A percentile compares a stretch with the other conserved stretches of the same genome.
phyloP scores from a whole-genome alignment of 2,888 invertebrate genomes.

The Tetanocera ferruginea region DNA sequence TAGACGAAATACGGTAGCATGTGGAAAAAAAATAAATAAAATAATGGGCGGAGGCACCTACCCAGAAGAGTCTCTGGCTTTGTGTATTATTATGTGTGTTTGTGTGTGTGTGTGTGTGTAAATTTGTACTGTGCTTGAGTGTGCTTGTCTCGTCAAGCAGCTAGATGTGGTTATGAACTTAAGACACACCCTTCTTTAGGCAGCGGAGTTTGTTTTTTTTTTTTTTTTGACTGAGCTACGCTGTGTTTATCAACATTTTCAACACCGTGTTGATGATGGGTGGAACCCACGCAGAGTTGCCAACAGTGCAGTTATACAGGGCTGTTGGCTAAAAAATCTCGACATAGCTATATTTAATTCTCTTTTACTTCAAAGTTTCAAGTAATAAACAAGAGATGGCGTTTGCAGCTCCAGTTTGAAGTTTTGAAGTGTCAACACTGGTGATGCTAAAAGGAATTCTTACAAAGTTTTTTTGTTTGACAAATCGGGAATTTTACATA shows the following conservation, averaged over 20 bases:
- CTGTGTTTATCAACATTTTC: neutral
- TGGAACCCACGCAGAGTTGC: conserved; percentile 22
- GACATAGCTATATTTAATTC: no score
- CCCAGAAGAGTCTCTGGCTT: neutral
- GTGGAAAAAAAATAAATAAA: neutral
- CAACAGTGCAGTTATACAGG: neutral
- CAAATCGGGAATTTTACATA: no score
- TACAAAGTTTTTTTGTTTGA: no score
- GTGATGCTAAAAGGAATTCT: no score
- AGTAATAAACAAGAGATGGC: neutral
- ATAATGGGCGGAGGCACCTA: neutral
- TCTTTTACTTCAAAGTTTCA: neutral
- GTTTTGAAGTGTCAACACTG: no score
- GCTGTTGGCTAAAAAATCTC: neutral
- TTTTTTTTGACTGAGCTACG: neutral
- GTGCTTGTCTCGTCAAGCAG: neutral
- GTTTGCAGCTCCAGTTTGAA: neutral
- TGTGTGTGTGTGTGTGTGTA: neutral
- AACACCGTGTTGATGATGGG: neutral
- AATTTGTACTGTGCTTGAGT: neutral
- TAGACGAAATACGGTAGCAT: conserved; percentile 7
- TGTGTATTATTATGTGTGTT: neutral
- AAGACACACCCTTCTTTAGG: conserved; percentile 13
- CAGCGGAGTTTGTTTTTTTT: no score
- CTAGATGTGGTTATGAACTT: conserved; percentile 7